Evolutionary conservation across 2,113 vertebrate genomes (phyloP).

Genomic region (Nestor notabilis): DNA sequence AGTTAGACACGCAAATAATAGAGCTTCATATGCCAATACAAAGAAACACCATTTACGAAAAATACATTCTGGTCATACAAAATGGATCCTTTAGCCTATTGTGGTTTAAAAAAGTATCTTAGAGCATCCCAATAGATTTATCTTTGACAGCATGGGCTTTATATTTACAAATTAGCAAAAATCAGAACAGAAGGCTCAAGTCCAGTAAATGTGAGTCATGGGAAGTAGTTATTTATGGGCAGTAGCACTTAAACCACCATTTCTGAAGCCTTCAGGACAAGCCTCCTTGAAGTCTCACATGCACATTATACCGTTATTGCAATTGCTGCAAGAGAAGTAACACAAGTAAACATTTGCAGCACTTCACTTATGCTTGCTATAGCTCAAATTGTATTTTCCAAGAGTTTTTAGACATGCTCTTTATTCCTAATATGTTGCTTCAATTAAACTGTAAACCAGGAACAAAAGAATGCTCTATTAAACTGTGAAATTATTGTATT

Average conservation of each 20-base stretch:
- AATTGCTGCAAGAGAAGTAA: slow-evolving; percentile 22
- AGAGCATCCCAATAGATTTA: slow-evolving; percentile 41
- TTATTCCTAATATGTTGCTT: not conserved
- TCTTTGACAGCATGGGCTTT: slow-evolving; percentile 57
- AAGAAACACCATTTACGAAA: not conserved
- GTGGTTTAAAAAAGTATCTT: slow-evolving; percentile 41
- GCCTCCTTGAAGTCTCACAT: slow-evolving; percentile 35
- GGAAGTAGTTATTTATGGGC: slow-evolving; percentile 50
- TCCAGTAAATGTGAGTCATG: slow-evolving; percentile 43
- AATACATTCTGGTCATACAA: not conserved
- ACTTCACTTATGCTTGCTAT: not conserved
- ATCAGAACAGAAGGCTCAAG: slow-evolving; percentile 40
- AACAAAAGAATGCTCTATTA: not conserved
- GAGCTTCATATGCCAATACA: not conserved
- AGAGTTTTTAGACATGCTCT: not conserved
- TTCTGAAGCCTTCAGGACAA: slow-evolving; percentile 57
- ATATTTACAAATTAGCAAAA: slow-evolving; percentile 35
- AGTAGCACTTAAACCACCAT: slow-evolving; percentile 51
- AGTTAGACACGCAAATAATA: not conserved
- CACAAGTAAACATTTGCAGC: slow-evolving; percentile 21
- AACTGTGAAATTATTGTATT: slow-evolving; percentile 15
- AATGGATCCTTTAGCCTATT: slow-evolving; percentile 25
- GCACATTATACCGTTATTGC: not conserved
- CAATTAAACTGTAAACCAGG: slow-evolving; percentile 4
- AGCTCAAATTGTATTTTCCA: not conserved